These are phyloP conservation scores for Parus major DNA, from an alignment of 2,113 vertebrate genomes.

Conservation along the genomic window DNA sequence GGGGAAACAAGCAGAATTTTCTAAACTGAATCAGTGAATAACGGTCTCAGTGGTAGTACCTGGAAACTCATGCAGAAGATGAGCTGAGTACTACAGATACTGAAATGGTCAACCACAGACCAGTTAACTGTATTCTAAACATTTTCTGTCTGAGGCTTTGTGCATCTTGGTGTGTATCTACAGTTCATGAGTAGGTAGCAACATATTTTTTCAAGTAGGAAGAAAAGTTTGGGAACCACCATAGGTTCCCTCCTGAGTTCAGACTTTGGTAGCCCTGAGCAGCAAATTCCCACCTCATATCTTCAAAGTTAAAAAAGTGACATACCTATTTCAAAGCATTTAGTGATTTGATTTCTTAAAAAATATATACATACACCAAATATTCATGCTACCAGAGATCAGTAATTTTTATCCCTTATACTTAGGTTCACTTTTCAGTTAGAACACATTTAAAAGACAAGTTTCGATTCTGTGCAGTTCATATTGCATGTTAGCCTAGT, in stretches of 20 bases:
- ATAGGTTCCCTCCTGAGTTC: not conserved
- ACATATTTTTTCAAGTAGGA: not conserved
- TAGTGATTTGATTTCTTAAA: not conserved
- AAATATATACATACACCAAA: not conserved
- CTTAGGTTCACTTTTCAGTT: not conserved
- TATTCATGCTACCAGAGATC: not conserved
- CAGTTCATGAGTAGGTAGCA: not conserved
- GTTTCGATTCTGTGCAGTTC: not conserved
- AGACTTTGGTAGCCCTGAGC: not conserved
- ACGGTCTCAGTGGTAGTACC: not conserved
- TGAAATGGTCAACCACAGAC: not conserved
- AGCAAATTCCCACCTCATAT: fast-evolving
- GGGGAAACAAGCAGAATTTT: not conserved
- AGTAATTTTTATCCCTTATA: not conserved
- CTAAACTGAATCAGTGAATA: not conserved
- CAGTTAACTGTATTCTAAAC: not conserved
- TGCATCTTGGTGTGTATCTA: not conserved
- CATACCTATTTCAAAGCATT: not conserved
- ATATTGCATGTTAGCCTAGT: not conserved
- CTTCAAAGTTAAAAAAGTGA: not conserved
- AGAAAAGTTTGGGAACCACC: not conserved
- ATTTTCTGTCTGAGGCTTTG: not conserved
- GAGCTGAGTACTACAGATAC: not conserved
- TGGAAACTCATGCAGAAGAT: not conserved
- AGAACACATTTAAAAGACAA: not conserved